A percentile compares a stretch with the other conserved stretches of the same genome.
Conservation (phyloP, 2,113 vertebrate genomes). For the Hydrochoerus hydrochaeris region DNA sequence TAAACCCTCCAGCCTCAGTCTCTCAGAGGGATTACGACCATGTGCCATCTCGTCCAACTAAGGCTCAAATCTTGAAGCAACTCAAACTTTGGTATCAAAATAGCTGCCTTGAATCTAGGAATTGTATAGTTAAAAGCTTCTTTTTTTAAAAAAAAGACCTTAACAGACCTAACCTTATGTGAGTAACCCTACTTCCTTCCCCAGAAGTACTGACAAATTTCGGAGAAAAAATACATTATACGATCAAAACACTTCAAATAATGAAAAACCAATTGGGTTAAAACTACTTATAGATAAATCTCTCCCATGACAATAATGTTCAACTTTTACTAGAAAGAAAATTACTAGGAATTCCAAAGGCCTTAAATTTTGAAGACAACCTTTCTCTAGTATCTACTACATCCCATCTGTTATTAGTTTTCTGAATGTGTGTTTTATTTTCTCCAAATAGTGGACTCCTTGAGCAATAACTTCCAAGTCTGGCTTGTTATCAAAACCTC, state of each 20-base stretch:
- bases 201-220: background rate
- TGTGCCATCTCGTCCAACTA: background rate
- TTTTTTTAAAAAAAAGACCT: background rate
- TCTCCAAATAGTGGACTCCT: background rate
- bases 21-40: background rate
- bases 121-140: background rate
- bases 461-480: background rate
- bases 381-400: background rate
- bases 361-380: conserved; percentile 43
- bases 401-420: background rate
- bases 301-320: conserved; percentile 10
- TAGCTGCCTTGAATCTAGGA: background rate
- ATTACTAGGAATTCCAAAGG: background rate
- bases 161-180: background rate
- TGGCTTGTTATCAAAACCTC: conserved; percentile 15
- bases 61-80: conserved; percentile 44
- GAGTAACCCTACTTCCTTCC: background rate
- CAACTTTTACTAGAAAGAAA: background rate
- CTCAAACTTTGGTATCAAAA: background rate
- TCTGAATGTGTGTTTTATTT: background rate
- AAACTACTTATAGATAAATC: conserved; percentile 22
- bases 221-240: background rate
- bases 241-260: conserved; percentile 16
- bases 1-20: background rate
- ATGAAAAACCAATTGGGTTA: background rate